Percentiles rank a stretch among this genome's conserved stretches.
Evolutionary conservation across 1,140 invertebrate species (phyloP).

Genomic region (Bilobella aurantiaca): DNA sequence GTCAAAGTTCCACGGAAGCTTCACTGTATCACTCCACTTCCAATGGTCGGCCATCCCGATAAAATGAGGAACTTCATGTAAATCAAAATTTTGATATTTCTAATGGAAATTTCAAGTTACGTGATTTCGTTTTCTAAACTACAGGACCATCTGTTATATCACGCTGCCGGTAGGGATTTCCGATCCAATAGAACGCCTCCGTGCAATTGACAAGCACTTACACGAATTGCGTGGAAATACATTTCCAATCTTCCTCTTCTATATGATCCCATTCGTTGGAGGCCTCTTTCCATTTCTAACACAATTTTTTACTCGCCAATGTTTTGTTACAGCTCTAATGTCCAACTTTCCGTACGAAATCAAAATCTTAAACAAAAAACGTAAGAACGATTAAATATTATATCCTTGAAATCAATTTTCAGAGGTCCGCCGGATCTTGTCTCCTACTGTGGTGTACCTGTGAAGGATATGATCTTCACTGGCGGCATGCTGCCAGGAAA

Average conservation of each 20-base stretch:
- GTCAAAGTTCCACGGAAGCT: conserved; percentile 24
- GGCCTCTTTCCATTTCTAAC: background rate
- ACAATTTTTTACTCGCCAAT: background rate
- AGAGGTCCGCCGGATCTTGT: background rate
- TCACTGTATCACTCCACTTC: conserved; percentile 13
- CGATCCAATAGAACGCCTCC: conserved; percentile 6
- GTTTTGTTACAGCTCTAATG: conserved; percentile 1
- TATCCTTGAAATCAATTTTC: background rate
- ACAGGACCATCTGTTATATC: background rate
- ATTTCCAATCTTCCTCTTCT: background rate
- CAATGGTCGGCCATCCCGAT: conserved; percentile 17
- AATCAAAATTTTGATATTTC: background rate
- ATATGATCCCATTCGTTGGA: conserved; percentile 1
- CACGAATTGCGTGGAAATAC: background rate
- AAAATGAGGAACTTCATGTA: conserved; percentile 29
- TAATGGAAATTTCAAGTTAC: background rate
- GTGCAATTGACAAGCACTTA: conserved; percentile 1
- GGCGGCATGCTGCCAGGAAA: conserved; percentile 9
- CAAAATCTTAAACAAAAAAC: background rate
- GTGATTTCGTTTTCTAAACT: background rate
- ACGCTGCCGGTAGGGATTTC: conserved; percentile 16
- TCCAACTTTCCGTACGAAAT: conserved; percentile 6
- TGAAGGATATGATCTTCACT: conserved; percentile 10
- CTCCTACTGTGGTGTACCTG: background rate
- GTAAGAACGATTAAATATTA: background rate